Evolutionary conservation across 2,797 vertebrate species (phyloP).

Genomic region (Paratrypauchen microcephalus): DNA sequence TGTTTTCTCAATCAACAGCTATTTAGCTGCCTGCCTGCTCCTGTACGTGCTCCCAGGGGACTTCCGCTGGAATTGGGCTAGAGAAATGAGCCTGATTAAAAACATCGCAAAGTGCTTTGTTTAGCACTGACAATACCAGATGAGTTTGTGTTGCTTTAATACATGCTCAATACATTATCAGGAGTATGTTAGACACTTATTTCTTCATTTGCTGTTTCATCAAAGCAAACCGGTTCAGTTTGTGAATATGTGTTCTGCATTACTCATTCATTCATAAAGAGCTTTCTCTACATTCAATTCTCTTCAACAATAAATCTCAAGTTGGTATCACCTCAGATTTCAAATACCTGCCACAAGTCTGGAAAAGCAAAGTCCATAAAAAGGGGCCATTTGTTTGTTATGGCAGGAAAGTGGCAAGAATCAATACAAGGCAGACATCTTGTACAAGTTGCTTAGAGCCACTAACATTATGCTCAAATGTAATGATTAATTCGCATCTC

Average conservation of each 20-base stretch:
- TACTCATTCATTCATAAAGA: not conserved
- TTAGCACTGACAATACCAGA: slow-evolving; percentile 32
- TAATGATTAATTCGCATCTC: not conserved
- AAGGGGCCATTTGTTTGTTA: not conserved
- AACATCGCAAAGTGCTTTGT: slow-evolving; percentile 58
- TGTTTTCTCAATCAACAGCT: slow-evolving; percentile 67
- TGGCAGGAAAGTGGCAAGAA: not conserved
- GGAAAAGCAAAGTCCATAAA: not conserved
- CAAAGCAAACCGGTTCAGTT: not conserved
- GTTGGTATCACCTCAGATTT: not conserved
- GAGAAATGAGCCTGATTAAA: slow-evolving; percentile 65
- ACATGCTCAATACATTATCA: slow-evolving; percentile 19
- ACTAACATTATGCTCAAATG: not conserved
- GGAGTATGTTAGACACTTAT: slow-evolving; percentile 11
- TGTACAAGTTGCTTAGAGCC: not conserved
- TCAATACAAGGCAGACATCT: not conserved
- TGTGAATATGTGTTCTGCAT: not conserved
- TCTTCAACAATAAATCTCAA: not conserved
- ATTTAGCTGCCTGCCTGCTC: slow-evolving; percentile 60
- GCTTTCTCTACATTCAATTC: not conserved
- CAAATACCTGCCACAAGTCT: not conserved
- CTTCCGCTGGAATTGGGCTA: slow-evolving; percentile 36
- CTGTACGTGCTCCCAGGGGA: slow-evolving; percentile 55
- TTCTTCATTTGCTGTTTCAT: slow-evolving; percentile 19
- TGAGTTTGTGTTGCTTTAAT: slow-evolving; percentile 57